A percentile compares a stretch with the other conserved stretches of the same genome.
These are phyloP conservation scores for Valencia hispanica DNA, from an alignment of 2,797 vertebrate genomes.

Conservation along the genomic window DNA sequence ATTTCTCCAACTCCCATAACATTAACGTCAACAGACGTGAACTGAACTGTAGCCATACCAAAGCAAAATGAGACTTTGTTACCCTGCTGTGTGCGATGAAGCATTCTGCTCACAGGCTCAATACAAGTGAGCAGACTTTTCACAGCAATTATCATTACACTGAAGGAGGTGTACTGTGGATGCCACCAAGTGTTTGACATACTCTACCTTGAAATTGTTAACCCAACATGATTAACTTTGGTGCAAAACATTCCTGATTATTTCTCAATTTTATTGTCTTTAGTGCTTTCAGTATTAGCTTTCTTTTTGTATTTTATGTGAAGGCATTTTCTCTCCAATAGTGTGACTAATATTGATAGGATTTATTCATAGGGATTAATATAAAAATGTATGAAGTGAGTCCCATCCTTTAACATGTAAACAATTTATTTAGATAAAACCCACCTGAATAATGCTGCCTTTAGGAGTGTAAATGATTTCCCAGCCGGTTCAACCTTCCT, in stretches of 20 bases:
- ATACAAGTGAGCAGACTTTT: slow-evolving; percentile 6
- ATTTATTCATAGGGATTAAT: slow-evolving; percentile 65
- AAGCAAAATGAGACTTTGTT: slow-evolving; percentile 41
- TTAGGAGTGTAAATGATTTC: slow-evolving; percentile 56
- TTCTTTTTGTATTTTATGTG: slow-evolving; percentile 54
- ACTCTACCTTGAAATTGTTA: background rate
- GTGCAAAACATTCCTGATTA: slow-evolving; percentile 55
- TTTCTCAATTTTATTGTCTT: slow-evolving; percentile 31
- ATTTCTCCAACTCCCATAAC: slow-evolving; percentile 10
- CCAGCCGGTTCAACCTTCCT: slow-evolving; percentile 38
- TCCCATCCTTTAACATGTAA: slow-evolving; percentile 60
- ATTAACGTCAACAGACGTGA: slow-evolving; percentile 23
- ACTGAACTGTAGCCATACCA: slow-evolving; percentile 41
- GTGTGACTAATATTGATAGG: slow-evolving; percentile 66
- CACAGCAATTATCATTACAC: slow-evolving; percentile 14
- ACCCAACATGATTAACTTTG: slow-evolving; percentile 19
- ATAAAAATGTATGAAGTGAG: slow-evolving; percentile 67
- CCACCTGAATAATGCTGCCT: slow-evolving; percentile 66
- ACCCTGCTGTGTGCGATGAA: slow-evolving; percentile 15
- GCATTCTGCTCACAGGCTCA: slow-evolving; percentile 41
- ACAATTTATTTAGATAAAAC: slow-evolving; percentile 52
- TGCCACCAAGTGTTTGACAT: slow-evolving; percentile 1
- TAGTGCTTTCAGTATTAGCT: slow-evolving; percentile 43
- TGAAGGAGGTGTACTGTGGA: slow-evolving; percentile 4
- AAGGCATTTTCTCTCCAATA: slow-evolving; percentile 56